Base-by-base conservation (phyloP, 2,113 vertebrate species). In the Psilopsiagon aymara region DNA sequence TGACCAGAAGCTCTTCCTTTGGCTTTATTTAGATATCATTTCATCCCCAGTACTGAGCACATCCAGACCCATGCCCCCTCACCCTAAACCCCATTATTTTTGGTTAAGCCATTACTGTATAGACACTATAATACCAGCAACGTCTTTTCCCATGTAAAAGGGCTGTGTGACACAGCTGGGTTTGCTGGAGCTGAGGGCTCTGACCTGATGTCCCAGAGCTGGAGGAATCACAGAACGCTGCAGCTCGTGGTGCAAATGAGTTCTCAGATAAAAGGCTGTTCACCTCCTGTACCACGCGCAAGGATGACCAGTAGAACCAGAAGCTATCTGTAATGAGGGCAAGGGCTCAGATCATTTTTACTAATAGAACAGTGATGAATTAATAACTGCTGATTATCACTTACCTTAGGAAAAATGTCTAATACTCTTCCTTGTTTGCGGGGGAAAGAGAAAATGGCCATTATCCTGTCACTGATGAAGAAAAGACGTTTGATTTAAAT, bases 91-190 rank as follows among this genome's bases (percentile, higher is more conserved):
- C 57, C 8, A 1, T 3, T 19, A 1, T 3, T 16, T 43, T 88
- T 10, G 25, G 28, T 15, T 25, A 60, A 37, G 17, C 7, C 13
- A 1, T 51, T 80, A 6, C 49, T 10, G 19, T 2, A 11, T 3
- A 41, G 17, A 27, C 5, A 16, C 23, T 17, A 13, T 3, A 39
- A 47, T 0, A 1, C 68, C 37, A n/a, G 63, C 37, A 68, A n/a
- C 28, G 24, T 52, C 17, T 41, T 44, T 59, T 11, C 31, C 13
- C 23, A 1, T 0, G 1, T 7, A 4, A 33, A 41, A 62, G 29
- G 39, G 41, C n/a, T 7, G 39, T 27, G 51, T 29, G 16, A 55
- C 64, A 10, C 15, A 16, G 46, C 28, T 3, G 7, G 55, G 25
- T 55, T 73, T 49, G 53, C 62, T 1, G 1, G 43, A 31, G 70